Evolutionary conservation across 2,113 vertebrate genomes (phyloP).

Genomic region (Triplophysa siluroides): DNA sequence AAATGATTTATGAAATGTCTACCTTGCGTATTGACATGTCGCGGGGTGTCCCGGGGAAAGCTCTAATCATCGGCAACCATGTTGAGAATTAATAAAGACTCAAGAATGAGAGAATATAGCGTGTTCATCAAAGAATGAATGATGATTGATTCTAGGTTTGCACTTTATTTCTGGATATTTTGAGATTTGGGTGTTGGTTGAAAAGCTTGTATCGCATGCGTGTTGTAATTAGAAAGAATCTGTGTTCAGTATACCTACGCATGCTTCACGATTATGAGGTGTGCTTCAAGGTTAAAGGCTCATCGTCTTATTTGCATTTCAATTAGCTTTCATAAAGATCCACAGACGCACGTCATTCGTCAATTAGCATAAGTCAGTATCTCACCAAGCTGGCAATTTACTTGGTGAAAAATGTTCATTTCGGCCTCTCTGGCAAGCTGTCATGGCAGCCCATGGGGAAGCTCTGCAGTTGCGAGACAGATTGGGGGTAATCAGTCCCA

Average conservation of each 20-base stretch:
- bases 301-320: slow-evolving; percentile 2
- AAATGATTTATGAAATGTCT: slow-evolving; percentile 53
- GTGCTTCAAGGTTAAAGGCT: slow-evolving; percentile 10
- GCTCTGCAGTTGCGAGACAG: slow-evolving; percentile 25
- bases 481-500: slow-evolving; percentile 38
- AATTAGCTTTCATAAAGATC: slow-evolving; percentile 33
- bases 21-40: slow-evolving; percentile 26
- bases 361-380: slow-evolving; percentile 2
- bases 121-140: neutral
- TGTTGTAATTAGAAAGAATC: neutral
- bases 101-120: neutral
- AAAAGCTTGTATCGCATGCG: neutral
- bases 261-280: slow-evolving; percentile 4
- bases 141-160: neutral
- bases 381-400: neutral
- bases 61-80: slow-evolving; percentile 21
- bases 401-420: neutral
- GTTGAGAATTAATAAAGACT: slow-evolving; percentile 4
- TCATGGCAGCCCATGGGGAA: slow-evolving; percentile 23
- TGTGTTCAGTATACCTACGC: no score
- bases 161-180: neutral
- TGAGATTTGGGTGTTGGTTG: neutral
- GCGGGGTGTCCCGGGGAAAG: slow-evolving; percentile 11
- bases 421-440: slow-evolving; percentile 13
- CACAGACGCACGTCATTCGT: slow-evolving; percentile 11